These are phyloP conservation scores for Hormaphis cornu DNA, from an alignment of 1,140 invertebrate genomes.

Conservation along the genomic window DNA sequence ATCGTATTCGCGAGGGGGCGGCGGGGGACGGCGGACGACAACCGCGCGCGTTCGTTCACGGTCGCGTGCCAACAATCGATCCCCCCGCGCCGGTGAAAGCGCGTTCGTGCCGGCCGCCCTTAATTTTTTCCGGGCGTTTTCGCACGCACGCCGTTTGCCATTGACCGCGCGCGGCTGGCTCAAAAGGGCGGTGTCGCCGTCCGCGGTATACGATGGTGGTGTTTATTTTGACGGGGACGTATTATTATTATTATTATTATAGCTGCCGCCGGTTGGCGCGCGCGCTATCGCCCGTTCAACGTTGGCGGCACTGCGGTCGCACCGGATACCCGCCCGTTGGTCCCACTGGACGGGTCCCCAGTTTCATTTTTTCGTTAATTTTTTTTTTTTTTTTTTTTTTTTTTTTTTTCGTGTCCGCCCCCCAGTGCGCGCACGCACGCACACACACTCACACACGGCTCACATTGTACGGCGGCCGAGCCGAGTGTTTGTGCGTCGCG, in stretches of 20 bases:
- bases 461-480: no score
- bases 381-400: slow-evolving; percentile 1
- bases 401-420: background rate
- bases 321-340: slow-evolving; percentile 24
- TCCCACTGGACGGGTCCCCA: slow-evolving; percentile 17
- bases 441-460: no score
- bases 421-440: background rate
- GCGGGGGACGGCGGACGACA: no score
- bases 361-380: background rate
- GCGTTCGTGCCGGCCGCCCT: background rate
- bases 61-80: slow-evolving; percentile 27
- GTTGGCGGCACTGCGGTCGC: slow-evolving; percentile 26
- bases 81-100: background rate
- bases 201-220: background rate
- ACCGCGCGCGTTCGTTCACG: background rate
- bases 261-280: background rate
- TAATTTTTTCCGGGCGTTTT: slow-evolving; percentile 23
- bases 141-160: slow-evolving; percentile 18
- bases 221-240: slow-evolving; percentile 18
- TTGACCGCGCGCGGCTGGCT: background rate
- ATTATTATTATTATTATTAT: no score
- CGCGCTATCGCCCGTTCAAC: background rate
- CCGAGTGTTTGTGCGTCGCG: background rate
- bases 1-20: background rate
- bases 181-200: background rate